Conservation (phyloP, 2,888 invertebrate genomes). For the Rhimphoctona megacephalus region DNA sequence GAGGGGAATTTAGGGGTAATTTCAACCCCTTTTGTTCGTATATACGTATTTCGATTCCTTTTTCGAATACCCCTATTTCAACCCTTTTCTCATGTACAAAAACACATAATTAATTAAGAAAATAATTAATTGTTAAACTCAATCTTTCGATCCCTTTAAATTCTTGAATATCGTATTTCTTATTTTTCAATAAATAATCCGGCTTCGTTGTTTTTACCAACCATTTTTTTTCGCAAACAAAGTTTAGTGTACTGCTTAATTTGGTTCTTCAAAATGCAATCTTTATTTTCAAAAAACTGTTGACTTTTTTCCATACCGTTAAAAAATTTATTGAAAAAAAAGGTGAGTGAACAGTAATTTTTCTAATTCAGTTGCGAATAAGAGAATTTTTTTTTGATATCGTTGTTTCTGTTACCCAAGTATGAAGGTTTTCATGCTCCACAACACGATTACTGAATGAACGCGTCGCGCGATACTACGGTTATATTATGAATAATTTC, state of each 20-base stretch:
- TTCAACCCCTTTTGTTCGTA: neutral
- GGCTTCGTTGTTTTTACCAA: no score
- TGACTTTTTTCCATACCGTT: neutral
- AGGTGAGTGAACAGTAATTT: neutral
- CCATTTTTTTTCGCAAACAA: no score
- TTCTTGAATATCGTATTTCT: neutral
- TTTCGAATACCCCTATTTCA: neutral
- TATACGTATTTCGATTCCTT: neutral
- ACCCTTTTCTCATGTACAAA: neutral
- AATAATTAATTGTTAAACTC: neutral
- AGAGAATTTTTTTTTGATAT: neutral
- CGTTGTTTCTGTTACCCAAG: neutral
- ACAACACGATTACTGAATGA: neutral
- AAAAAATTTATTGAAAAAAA: neutral
- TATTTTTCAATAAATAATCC: neutral
- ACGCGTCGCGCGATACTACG: neutral
- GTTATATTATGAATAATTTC: constrained; percentile 17
- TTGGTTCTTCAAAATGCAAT: no score
- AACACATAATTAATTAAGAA: neutral
- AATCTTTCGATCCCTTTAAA: neutral
- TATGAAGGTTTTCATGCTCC: neutral
- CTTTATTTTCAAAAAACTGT: neutral
- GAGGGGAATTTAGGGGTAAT: neutral
- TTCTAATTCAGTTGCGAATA: neutral
- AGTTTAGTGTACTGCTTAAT: no score